These are phyloP conservation scores for Mimumesa dahlbomi DNA, from an alignment of 2,888 invertebrate genomes.

Conservation along the genomic window DNA sequence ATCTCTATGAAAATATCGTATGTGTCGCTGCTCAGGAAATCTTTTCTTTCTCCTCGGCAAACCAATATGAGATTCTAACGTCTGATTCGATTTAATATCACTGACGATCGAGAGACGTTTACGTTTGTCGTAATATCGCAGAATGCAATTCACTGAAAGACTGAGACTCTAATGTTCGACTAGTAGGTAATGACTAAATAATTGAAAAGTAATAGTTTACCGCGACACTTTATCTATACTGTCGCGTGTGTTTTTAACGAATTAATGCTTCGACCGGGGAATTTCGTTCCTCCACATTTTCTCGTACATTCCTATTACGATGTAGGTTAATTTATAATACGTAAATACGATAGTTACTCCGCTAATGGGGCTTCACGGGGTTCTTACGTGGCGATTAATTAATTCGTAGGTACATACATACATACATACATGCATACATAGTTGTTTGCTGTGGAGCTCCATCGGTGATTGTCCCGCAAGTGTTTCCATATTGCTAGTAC, in stretches of 20 bases:
- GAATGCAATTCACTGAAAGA: conserved; percentile 74
- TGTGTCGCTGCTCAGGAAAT: conserved; percentile 1
- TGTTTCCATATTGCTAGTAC: conserved; percentile 75
- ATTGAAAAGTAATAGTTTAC: conserved; percentile 20
- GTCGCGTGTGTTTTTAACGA: conserved; percentile 31
- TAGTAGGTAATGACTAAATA: conserved; percentile 55
- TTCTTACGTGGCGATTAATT: neutral
- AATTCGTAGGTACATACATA: no score
- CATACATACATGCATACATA: no score
- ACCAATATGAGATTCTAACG: conserved; percentile 9
- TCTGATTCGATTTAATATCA: conserved; percentile 8
- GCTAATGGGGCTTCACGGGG: neutral
- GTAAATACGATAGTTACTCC: conserved; percentile 50
- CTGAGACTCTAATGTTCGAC: conserved; percentile 71
- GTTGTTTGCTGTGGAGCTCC: conserved; percentile 15
- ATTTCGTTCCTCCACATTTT: conserved; percentile 21
- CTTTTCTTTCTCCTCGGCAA: conserved; percentile 2
- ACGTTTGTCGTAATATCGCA: conserved; percentile 54
- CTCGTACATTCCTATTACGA: conserved; percentile 63
- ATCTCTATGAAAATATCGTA: conserved; percentile 2
- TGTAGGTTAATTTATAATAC: conserved; percentile 63
- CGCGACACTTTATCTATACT: conserved; percentile 8
- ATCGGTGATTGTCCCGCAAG: conserved; percentile 49
- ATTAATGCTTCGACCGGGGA: conserved; percentile 21
- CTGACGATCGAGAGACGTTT: conserved; percentile 20